A percentile compares a stretch with the other conserved stretches of the same genome.
phyloP scores from a whole-genome alignment of 2,797 vertebrate species.

The Danio tinwini region DNA sequence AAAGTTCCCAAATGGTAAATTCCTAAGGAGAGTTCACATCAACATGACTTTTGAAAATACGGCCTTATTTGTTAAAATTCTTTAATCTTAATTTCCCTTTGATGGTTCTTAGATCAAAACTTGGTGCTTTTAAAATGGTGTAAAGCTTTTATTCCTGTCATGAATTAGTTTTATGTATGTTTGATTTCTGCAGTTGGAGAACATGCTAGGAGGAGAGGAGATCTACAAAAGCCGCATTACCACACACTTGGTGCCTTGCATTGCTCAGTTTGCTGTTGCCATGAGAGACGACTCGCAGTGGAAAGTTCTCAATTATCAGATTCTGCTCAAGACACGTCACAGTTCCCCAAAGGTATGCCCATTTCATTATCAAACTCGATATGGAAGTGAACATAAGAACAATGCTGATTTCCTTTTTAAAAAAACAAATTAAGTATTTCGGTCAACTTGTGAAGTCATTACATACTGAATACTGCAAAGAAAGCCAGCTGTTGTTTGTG shows the following conservation, averaged over 20 bases:
- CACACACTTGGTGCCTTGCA: constrained; percentile 85
- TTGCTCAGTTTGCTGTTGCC: constrained; percentile 90
- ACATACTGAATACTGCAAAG: too few species aligned
- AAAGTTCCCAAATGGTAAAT: neutral
- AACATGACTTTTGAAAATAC: neutral
- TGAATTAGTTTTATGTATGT: neutral
- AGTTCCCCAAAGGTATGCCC: constrained; percentile 79
- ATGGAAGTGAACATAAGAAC: too few species aligned
- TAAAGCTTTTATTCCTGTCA: neutral
- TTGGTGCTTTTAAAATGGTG: too few species aligned
- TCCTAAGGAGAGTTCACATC: neutral
- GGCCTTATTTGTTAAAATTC: neutral
- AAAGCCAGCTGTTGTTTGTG: too few species aligned
- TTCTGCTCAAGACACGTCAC: constrained; percentile 91
- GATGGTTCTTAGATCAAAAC: neutral
- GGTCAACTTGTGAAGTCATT: too few species aligned
- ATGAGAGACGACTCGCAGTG: constrained; percentile 89
- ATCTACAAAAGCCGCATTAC: constrained; percentile 82
- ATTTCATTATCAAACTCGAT: neutral
- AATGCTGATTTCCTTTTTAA: too few species aligned
- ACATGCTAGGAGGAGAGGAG: constrained; percentile 83
- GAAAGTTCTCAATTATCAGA: constrained; percentile 94
- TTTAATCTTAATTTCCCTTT: neutral
- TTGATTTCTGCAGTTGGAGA: constrained; percentile 84
- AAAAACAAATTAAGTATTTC: too few species aligned